phyloP scores from a whole-genome alignment of 2,888 invertebrate species.

The Hipparchia semele region DNA sequence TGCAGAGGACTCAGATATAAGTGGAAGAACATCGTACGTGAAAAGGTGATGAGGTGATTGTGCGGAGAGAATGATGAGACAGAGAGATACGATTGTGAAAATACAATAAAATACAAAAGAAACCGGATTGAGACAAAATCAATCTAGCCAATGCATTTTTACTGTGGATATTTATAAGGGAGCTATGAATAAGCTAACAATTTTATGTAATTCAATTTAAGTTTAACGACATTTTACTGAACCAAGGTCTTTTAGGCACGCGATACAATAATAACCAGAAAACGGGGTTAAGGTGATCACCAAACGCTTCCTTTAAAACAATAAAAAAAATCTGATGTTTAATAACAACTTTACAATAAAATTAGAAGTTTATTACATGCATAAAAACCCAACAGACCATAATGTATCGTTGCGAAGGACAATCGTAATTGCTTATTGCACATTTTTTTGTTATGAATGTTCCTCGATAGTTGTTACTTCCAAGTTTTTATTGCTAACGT shows the following conservation, averaged over 20 bases:
- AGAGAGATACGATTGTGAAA: too few relatives aligned
- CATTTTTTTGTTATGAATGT: conserved; percentile 38
- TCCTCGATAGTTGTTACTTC: conserved; percentile 25
- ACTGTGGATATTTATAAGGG: too few relatives aligned
- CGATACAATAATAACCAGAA: conserved; percentile 52
- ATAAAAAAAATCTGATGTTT: conserved; percentile 34
- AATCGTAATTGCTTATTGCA: conserved; percentile 35
- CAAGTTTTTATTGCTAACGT: conserved; percentile 7
- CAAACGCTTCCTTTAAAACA: conserved; percentile 56
- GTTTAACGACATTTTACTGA: conserved; percentile 39
- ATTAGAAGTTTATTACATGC: conserved; percentile 32
- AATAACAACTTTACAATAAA: conserved; percentile 26
- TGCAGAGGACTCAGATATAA: too few relatives aligned
- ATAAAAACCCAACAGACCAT: conserved; percentile 38
- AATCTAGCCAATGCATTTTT: too few relatives aligned
- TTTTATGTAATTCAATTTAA: conserved; percentile 1
- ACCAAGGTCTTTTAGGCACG: conserved; percentile 61
- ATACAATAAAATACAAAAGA: too few relatives aligned
- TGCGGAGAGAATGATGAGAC: too few relatives aligned
- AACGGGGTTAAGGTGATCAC: conserved; percentile 69
- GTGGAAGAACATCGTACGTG: too few relatives aligned
- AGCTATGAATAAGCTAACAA: too few relatives aligned
- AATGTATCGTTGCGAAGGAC: conserved; percentile 36
- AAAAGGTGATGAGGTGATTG: too few relatives aligned
- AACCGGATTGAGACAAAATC: too few relatives aligned